Base-by-base conservation (phyloP, 1,140 invertebrate genomes). In the Halictus rubicundus region DNA sequence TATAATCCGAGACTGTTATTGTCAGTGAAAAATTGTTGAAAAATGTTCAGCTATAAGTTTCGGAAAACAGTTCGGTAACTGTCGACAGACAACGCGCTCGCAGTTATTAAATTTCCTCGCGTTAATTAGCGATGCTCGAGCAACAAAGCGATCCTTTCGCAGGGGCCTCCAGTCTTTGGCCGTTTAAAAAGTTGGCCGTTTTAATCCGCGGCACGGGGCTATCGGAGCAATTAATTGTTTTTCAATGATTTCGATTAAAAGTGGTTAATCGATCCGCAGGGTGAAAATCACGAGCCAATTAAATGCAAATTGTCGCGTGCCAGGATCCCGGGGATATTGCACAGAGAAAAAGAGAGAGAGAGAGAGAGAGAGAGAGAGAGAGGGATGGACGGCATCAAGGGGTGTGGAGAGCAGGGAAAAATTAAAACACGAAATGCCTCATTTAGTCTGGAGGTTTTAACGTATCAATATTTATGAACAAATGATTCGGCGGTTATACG, bases 381-480 rank as follows among this genome's bases (percentile, higher is more conserved):
- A 5, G n/a, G 61, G 16, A 32, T 32, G 5, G 32, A 32, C 32
- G 32, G 32, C 5, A 5, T 32, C 32, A 3, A 32, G 32, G 32
- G 32, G 32, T 5, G 32, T 32, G 32, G 63, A 7, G 25, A 63
- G 3, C 10, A 39, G 19, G 23, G 32, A 57, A 72, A 74, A 82
- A 85, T 85, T 76, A 86, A 86, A 85, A 82, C 46, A 63, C 14
- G 23, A 64, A 65, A 66, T 27, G 83, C 42, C 83, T 86, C 83
- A 85, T 86, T 86, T 82, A 68, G 54, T 32, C 32, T 1, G 25
- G 10, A 57, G 69, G 57, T 68, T 82, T 82, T 85, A 76, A 65
- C 65, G 69, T 80, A 83, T 86, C 77, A 86, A 86, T 86, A 86
- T 86, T 86, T 86, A 86, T 85, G 83, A 85, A 86, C 80, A 83